Base-by-base conservation (phyloP, 2,888 invertebrate species). In the Drosophila niveifrons region DNA sequence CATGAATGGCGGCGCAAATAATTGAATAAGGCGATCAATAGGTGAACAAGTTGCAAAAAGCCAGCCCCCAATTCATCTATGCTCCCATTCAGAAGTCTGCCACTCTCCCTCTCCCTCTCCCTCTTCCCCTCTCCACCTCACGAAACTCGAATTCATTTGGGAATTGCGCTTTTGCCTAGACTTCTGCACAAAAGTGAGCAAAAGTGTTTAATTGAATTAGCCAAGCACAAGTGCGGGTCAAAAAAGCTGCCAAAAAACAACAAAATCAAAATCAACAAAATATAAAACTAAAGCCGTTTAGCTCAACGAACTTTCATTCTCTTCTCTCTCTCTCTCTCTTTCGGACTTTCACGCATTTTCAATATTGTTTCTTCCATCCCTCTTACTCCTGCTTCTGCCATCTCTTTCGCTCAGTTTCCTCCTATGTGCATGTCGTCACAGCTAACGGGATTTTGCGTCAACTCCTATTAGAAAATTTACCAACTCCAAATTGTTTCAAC, bases 11-110 rank as follows among this genome's bases (percentile, higher is more conserved):
- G 79, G 77, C 67, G 72, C 74, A 79, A 82, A 82, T 84, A 84
- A 83, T 87, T 82, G 88, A 83, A 83, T 74, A 66, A 72, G 59
- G 34, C 83, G 78, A 83, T 88, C 83, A 87, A 83, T 87, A 82
- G 82, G 82, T 80, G 83, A 57, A 47, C 85, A 76, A 85, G 80
- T 70, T 69, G 39, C 59, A 51, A 31, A 51, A 50, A 44, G 13
- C 52, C 39, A 23, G 10, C 13, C 52, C 43, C 53, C 1, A 23
- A 23, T 23, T 23, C 23, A 23, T 23, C 23, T 23, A 23, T 23
- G 23, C 23, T n/a, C 23, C 23, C 23, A 23, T 23, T 23, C 23
- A 23, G 4, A 23, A 23, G 4, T 23, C 23, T 23, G n/a, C 23
- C 23, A 4, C 6, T 2, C 23, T 9, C 53, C 10, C 10, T 2